phyloP scores from a whole-genome alignment of 30 jellyfish, hydroid and myxozoan genomes.

The Hydractinia symbiolongicarpus region DNA sequence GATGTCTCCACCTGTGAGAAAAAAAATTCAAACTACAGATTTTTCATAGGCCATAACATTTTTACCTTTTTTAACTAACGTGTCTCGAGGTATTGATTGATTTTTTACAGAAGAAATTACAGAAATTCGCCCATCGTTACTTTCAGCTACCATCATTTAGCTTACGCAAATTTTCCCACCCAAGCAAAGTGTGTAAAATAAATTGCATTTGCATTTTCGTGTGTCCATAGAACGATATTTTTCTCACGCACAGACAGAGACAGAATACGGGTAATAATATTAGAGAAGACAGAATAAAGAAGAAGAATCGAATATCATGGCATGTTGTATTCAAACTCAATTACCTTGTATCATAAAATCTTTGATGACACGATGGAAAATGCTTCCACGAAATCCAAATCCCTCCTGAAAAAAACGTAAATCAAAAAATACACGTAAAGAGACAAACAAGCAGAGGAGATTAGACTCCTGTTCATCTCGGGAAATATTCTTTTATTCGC shows the following conservation, averaged over 20 bases:
- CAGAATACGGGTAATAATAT: no score
- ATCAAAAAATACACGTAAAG: not conserved
- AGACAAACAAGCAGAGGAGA: not conserved
- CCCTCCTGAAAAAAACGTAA: constrained; percentile 46
- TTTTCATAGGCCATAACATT: not conserved
- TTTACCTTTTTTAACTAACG: not conserved
- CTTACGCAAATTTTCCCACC: no score
- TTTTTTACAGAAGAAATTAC: not conserved
- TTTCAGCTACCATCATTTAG: no score
- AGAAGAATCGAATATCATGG: not conserved
- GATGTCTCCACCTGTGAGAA: constrained; percentile 63
- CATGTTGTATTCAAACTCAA: not conserved
- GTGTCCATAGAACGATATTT: no score
- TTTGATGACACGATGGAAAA: constrained; percentile 62
- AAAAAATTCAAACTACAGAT: not conserved
- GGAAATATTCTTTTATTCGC: no score
- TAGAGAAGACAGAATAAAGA: no score
- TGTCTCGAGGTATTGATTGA: not conserved
- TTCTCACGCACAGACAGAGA: not conserved
- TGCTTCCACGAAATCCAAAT: constrained; percentile 49
- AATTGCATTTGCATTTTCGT: no score
- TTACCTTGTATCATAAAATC: constrained; percentile 58
- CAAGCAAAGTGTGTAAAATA: no score
- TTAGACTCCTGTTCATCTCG: no score
- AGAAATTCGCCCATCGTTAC: no score